Evolutionary conservation across 1,140 invertebrate species (phyloP).

Genomic region (Papilio polytes): DNA sequence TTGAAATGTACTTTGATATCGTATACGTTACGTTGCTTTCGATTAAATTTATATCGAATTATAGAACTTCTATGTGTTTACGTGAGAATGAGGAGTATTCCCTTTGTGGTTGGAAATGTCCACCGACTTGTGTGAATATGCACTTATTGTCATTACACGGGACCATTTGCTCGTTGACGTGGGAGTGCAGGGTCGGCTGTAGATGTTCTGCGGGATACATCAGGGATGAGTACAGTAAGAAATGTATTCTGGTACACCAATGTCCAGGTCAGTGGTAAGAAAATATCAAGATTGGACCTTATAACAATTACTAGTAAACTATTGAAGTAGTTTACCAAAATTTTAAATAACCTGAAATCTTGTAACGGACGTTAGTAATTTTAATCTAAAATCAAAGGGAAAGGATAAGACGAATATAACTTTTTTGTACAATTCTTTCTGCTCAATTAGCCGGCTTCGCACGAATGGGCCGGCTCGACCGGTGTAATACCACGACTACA

Average conservation of each 20-base stretch:
- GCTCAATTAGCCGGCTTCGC: too few relatives aligned
- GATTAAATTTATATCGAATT: slow-evolving; percentile 43
- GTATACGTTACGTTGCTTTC: slow-evolving; percentile 41
- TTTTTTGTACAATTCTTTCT: neutral
- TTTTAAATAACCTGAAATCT: too few relatives aligned
- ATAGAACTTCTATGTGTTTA: slow-evolving; percentile 62
- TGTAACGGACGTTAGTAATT: neutral
- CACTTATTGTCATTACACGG: slow-evolving; percentile 45
- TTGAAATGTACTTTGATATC: slow-evolving; percentile 27
- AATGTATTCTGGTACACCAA: slow-evolving; percentile 63
- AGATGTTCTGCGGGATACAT: slow-evolving; percentile 67
- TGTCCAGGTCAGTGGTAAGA: slow-evolving; percentile 65
- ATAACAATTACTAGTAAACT: too few relatives aligned
- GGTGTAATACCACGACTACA: too few relatives aligned
- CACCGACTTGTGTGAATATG: slow-evolving; percentile 70
- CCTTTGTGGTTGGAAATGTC: slow-evolving; percentile 71
- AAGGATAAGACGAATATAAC: neutral
- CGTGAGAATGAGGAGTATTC: slow-evolving; percentile 66
- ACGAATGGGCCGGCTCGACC: too few relatives aligned
- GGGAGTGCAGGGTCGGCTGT: slow-evolving; percentile 70
- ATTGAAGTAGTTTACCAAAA: too few relatives aligned
- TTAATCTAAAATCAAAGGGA: neutral
- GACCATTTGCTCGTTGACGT: slow-evolving; percentile 54
- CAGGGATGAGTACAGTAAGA: slow-evolving; percentile 67
- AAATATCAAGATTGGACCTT: neutral